Base-by-base conservation (phyloP, 2,797 vertebrate genomes). In the Phoxinus dragarum region DNA sequence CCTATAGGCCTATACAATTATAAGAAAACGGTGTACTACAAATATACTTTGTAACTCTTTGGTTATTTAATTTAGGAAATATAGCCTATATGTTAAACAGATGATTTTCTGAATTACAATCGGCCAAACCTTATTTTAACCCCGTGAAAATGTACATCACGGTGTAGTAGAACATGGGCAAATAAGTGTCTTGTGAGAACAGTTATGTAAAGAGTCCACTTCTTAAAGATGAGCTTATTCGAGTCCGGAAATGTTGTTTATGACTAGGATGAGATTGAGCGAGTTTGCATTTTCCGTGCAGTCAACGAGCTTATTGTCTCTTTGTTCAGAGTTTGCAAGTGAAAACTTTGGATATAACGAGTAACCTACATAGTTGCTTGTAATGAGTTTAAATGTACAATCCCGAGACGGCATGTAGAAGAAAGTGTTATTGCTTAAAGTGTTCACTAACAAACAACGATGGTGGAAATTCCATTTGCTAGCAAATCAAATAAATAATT, bases 401-500 rank as follows among this genome's bases (percentile, higher is more conserved):
- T 66, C 40, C 17, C 38, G 23, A 79, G 21, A 66, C 17, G 42
- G 3, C 40, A 8, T 5, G 7, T 80, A 66, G 34, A 61, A 27
- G 3, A 42, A 81, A 61, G 38, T 77, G 34, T 81, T 81, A 81
- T 81, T 81, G 82, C 69, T 76, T 80, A 66, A 71, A 52, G 27
- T 31, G 23, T 84, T 49, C 38, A 81, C 5, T 66, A 54, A 40
- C 21, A 52, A 42, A 40, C 21, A 52, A 42, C 6, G 34, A 56
- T n/a, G 31, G 21, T 54, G 47, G 8, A 66, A 72, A 68, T 49
- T 17, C 40, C 85, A 81, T 89, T 86, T 88, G 91, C 84, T 90
- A 67, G 86, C 86, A 91, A 86, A 90, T 87, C 89, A 92, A 94
- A 78, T 94, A 95, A 95, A 95, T 95, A 94, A 89, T 91, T 92